Base-by-base conservation (phyloP, 2,797 vertebrate genomes). In the Apogon talboti region DNA sequence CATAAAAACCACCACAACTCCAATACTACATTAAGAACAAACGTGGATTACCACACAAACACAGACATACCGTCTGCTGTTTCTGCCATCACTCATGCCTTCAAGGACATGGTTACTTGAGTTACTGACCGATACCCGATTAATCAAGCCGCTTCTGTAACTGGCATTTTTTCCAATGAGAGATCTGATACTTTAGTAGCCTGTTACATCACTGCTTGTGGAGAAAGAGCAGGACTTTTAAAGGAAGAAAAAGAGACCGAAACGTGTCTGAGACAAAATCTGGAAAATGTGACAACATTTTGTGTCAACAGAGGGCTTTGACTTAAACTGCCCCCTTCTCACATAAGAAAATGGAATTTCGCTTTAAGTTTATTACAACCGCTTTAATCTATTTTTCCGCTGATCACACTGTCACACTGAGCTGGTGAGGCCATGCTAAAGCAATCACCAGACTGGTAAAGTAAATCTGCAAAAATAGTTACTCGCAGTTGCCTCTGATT, bases 21-120 rank as follows among this genome's bases (percentile, higher is more conserved):
- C 50, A 72, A 44, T 30, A 38, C 35, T 6, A 60, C 60, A 62
- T 78, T 62, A 76, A 54, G 50, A 77, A 63, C 74, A 82, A 60
- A 78, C 64, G 28, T 40, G 66, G 59, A 85, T 59, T 43, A 79
- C 82, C 79, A 79, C 84, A 84, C 84, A 83, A 79, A 82, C 66
- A 78, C 80, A 84, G 81, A 76, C 80, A 56, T 58, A 12, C 72
- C 78, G 84, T 83, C 86, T 85, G 72, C 76, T 61, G 49, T 43
- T 71, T 7, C 47, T 55, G 55, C 71, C n/a, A 64, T 77, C 58
- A 66, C 71, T 66, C 47, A n/a, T 40, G 54, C 74, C 80, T 74
- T 55, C 40, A 77, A 82, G 87, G 80, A 79, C 69, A 74, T 1
- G 51, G 55, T 67, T 65, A 49, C 66, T 79, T 69, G 56, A 71